Percentiles rank a stretch among this genome's conserved stretches.
Evolutionary conservation across 1,140 invertebrate species (phyloP).

Genomic region (Babylonia areolata): DNA sequence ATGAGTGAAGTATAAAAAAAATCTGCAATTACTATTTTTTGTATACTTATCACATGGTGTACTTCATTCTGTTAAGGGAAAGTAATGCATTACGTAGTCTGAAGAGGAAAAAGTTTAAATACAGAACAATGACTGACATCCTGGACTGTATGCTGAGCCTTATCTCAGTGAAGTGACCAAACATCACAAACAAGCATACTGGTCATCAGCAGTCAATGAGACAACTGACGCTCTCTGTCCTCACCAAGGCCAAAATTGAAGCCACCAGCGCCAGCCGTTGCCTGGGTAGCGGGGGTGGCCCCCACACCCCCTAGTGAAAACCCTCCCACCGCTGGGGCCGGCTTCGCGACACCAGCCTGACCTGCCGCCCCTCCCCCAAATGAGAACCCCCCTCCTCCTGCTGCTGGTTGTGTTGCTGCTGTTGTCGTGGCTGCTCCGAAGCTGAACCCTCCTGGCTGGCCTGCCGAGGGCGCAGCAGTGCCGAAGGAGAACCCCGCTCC

Average conservation of each 20-base stretch:
- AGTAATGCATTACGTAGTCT: no score
- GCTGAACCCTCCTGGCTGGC: slow-evolving; percentile 51
- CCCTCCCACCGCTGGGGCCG: slow-evolving; percentile 23
- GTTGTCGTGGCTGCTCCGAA: slow-evolving; percentile 43
- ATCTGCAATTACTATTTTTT: no score
- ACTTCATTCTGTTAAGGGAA: no score
- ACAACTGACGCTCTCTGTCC: no score
- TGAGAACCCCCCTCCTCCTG: slow-evolving; percentile 33
- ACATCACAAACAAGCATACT: not conserved
- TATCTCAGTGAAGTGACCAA: not conserved
- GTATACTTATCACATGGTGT: no score
- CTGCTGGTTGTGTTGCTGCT: slow-evolving; percentile 9
- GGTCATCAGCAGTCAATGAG: no score
- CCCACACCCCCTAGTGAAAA: slow-evolving; percentile 32
- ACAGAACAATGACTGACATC: not conserved
- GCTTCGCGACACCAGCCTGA: not conserved
- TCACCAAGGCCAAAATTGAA: not conserved
- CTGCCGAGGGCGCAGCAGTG: slow-evolving; percentile 20
- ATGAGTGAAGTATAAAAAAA: no score
- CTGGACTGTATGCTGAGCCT: not conserved
- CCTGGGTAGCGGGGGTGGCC: slow-evolving; percentile 8
- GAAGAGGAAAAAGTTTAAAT: no score
- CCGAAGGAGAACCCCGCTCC: slow-evolving; percentile 56
- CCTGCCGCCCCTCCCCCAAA: not conserved
- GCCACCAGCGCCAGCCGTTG: slow-evolving; percentile 11